These are phyloP conservation scores for Batillaria attramentaria DNA, from an alignment of 1,140 invertebrate genomes.

Conservation along the genomic window DNA sequence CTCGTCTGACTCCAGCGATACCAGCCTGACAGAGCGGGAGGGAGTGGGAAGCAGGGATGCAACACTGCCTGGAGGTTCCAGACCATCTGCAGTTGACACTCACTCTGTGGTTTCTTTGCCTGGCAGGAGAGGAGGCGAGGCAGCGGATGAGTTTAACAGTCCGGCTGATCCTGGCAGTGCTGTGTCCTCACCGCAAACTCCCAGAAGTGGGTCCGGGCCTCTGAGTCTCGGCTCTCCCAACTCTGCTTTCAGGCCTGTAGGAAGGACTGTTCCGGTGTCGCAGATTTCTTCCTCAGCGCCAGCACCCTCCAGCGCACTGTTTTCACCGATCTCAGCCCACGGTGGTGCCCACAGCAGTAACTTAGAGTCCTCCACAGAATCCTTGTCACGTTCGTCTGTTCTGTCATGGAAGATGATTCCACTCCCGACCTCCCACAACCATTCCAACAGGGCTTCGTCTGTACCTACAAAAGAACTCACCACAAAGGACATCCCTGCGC, in stretches of 20 bases:
- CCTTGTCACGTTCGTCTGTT: neutral
- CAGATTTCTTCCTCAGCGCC: neutral
- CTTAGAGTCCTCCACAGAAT: conserved; percentile 6
- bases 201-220: conserved; percentile 13
- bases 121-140: too few relatives aligned
- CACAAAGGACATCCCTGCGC: conserved; percentile 20
- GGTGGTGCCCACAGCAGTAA: neutral
- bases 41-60: too few relatives aligned
- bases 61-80: too few relatives aligned
- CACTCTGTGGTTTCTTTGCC: too few relatives aligned
- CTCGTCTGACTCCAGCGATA: conserved; percentile 23
- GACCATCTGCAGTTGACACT: too few relatives aligned
- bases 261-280: conserved; percentile 11
- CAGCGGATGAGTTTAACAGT: too few relatives aligned
- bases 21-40: too few relatives aligned
- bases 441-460: conserved; percentile 25
- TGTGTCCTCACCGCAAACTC: too few relatives aligned
- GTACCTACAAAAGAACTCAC: conserved; percentile 24
- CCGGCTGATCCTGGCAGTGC: too few relatives aligned
- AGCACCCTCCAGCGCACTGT: conserved; percentile 6
- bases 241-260: conserved; percentile 26
- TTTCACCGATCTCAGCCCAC: conserved; percentile 10
- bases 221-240: conserved; percentile 10
- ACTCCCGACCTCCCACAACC: conserved; percentile 27
- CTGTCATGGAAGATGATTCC: conserved; percentile 30